A percentile compares a stretch with the other conserved stretches of the same genome.
Evolutionary conservation across 2,888 invertebrate species (phyloP).

Genomic region (Orthosia gracilis): DNA sequence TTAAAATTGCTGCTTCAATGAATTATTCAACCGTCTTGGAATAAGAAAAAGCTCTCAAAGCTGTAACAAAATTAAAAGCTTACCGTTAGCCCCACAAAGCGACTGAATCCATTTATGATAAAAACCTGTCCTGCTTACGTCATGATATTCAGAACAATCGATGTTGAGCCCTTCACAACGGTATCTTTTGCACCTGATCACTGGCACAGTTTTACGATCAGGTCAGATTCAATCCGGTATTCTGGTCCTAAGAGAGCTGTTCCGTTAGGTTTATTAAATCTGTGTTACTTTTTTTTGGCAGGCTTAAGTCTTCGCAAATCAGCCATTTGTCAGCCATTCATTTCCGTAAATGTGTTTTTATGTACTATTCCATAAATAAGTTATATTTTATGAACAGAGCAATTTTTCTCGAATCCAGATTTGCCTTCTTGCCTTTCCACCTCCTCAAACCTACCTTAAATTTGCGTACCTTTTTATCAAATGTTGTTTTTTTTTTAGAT

Average conservation of each 20-base stretch:
- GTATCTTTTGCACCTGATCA: constrained; percentile 30
- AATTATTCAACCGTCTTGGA: too few relatives aligned
- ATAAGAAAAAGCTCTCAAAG: too few relatives aligned
- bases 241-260: not conserved
- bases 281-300: constrained; percentile 2
- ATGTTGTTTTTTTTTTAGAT: too few relatives aligned
- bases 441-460: not conserved
- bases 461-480: not conserved
- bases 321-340: too few relatives aligned
- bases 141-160: constrained; percentile 33
- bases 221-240: constrained; percentile 35
- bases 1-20: too few relatives aligned
- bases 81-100: not conserved
- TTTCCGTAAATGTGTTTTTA: not conserved
- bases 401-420: not conserved
- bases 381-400: not conserved
- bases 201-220: constrained; percentile 29
- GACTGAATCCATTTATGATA: not conserved
- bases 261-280: constrained; percentile 20
- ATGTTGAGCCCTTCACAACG: constrained; percentile 50
- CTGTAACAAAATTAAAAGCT: not conserved
- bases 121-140: constrained; percentile 7
- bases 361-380: not conserved
- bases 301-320: too few relatives aligned
- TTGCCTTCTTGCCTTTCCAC: too few relatives aligned